Conservation (phyloP, 2,797 vertebrate genomes). For the Phataginus tricuspis region DNA sequence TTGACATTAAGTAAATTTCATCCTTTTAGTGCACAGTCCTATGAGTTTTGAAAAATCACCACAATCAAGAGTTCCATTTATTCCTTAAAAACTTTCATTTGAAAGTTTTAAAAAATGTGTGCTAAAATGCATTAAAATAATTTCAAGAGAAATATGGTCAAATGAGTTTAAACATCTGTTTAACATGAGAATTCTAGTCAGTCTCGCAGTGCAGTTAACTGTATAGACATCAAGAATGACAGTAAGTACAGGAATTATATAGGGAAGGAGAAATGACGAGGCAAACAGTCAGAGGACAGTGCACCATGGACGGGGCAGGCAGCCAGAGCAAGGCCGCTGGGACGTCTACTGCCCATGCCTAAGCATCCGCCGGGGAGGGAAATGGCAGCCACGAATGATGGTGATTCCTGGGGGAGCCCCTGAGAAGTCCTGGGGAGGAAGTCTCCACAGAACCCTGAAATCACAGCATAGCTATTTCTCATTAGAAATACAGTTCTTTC, state of each 20-base stretch:
- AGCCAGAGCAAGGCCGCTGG: not conserved
- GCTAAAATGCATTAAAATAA: not conserved
- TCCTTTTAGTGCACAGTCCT: not conserved
- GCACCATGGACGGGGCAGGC: fast-evolving
- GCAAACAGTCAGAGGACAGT: not conserved
- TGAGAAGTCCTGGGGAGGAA: not conserved
- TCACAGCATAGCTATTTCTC: not conserved
- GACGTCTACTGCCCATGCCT: not conserved
- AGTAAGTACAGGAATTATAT: not conserved
- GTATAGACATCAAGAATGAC: not conserved
- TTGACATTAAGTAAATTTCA: not conserved
- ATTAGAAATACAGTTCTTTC: not conserved
- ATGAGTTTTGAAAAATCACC: not conserved
- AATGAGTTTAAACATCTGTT: constrained; percentile 33
- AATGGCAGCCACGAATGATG: not conserved
- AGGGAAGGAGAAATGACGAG: not conserved
- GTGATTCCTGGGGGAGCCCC: not conserved
- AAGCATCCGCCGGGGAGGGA: not conserved
- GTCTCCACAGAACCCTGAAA: not conserved
- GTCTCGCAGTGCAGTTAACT: not conserved
- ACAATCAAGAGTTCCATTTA: not conserved
- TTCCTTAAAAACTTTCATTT: not conserved
- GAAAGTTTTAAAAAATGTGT: not conserved
- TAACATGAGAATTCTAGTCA: not conserved
- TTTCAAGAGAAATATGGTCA: not conserved